Base-by-base conservation (phyloP, 53 echinoderm and acorn worm species). In the Luidia sarsii region DNA sequence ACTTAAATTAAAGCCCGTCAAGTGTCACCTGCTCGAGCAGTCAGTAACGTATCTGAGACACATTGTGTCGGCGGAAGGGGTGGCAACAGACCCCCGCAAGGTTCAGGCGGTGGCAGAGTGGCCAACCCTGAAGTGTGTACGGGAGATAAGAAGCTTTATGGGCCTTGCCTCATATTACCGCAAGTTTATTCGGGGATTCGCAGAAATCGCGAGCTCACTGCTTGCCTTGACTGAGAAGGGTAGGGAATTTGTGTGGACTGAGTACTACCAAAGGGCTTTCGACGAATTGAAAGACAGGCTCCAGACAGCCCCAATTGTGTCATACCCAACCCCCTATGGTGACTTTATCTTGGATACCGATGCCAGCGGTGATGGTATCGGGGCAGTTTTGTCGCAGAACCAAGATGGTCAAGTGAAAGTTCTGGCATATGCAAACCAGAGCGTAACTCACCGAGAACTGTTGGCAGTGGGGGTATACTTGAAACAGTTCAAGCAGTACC, bases 161-260 rank as follows among this genome's bases (percentile, higher is more conserved):
- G 77, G 77, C 2, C 27, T 55, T 10, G 54, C 55, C 35, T 77
- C 77, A 38, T 77, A 77, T 41, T 77, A 77, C 29, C 13, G 77
- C 8, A 32, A 37, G 20, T 77, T 54, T 56, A 60, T 77, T 24
- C 57, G 36, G 60, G 36, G 33, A 16, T 77, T 77, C 24, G 18
- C 50, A 11, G 21, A 61, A 25, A 80, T 65, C 22, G 80, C 80
- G 7, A 22, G 50, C 14, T 61, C 77, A 14, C 24, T 77, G 35
- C 45, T 25, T 57, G 57, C 57, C 28, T 57, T 57, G 57, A 57
- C 57, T 23, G 57, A 57, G 27, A 57, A 57, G 27, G 15, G 25
- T 7, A 21, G 57, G 27, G 57, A 24, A 28, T 57, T 57, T 13
- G 3, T 23, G 57, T 57, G 57, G 57, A 24, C 3, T n/a, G 25